These are phyloP conservation scores for Stomatorhinus walkeri DNA, from an alignment of 2,797 vertebrate genomes.

Conservation along the genomic window DNA sequence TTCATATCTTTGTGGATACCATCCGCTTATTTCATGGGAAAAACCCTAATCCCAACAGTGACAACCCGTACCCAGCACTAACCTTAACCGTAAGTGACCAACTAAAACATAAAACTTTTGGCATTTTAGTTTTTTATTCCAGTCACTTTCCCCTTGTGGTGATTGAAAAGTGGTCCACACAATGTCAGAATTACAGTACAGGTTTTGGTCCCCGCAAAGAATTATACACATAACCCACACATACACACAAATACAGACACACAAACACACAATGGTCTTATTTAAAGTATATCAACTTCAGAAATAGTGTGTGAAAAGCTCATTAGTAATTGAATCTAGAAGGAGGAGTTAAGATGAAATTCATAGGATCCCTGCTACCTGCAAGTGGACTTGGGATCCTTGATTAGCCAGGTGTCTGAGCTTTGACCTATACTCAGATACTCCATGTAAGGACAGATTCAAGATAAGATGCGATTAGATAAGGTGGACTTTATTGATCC, in stretches of 20 bases:
- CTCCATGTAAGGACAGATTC: neutral
- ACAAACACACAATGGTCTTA: neutral
- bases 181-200: neutral
- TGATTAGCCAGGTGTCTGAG: neutral
- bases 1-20: neutral
- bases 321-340: neutral
- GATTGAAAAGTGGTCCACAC: neutral
- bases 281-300: neutral
- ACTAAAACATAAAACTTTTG: neutral
- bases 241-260: neutral
- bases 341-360: neutral
- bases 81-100: neutral
- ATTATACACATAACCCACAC: neutral
- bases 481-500: neutral
- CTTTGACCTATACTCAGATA: neutral
- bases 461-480: neutral
- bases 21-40: no score
- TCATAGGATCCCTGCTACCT: neutral
- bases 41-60: no score
- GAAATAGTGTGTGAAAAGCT: neutral
- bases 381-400: neutral
- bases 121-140: neutral
- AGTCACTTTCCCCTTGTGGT: neutral
- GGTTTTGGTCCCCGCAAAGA: neutral
- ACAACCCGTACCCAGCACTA: no score